phyloP scores from a whole-genome alignment of 2,888 invertebrate species.

The Drosophila ezoana region DNA sequence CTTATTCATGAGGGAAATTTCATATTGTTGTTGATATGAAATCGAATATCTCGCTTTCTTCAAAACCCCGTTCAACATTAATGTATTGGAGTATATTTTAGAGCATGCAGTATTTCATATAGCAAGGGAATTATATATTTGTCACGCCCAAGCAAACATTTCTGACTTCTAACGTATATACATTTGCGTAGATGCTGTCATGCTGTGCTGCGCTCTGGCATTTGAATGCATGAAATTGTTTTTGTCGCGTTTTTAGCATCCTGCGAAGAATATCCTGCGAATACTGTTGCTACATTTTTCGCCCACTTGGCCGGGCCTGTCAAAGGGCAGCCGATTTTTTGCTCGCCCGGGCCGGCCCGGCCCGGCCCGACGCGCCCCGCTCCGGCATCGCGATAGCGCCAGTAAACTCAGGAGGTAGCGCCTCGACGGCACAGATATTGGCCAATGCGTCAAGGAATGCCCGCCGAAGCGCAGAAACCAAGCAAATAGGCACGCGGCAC shows the following conservation, averaged over 20 bases:
- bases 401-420: constrained; percentile 29
- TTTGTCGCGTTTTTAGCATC: constrained; percentile 67
- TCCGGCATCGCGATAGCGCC: constrained; percentile 73
- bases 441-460: constrained; percentile 74
- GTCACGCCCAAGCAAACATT: rapidly evolving
- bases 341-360: constrained; percentile 22
- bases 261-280: constrained; percentile 48
- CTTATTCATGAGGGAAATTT: too few species aligned
- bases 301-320: constrained; percentile 64
- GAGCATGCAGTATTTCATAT: too few species aligned
- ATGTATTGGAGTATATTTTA: too few species aligned
- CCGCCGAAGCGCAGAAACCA: constrained; percentile 37
- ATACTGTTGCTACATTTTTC: constrained; percentile 78
- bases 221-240: constrained; percentile 79
- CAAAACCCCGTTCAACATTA: too few species aligned
- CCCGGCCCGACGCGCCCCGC: constrained; percentile 21
- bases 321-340: constrained; percentile 55
- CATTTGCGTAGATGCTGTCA: constrained; percentile 42
- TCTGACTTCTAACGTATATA: constrained; percentile 15
- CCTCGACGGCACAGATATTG: constrained; percentile 62
- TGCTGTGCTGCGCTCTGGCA: constrained; percentile 61
- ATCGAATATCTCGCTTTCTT: too few species aligned
- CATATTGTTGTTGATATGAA: too few species aligned
- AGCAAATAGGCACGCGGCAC: constrained; percentile 47
- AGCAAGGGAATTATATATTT: constrained; percentile 11